Base-by-base conservation (phyloP, 37 sponge, comb jelly and placozoan species). In the Cladorhizidae sp. region DNA sequence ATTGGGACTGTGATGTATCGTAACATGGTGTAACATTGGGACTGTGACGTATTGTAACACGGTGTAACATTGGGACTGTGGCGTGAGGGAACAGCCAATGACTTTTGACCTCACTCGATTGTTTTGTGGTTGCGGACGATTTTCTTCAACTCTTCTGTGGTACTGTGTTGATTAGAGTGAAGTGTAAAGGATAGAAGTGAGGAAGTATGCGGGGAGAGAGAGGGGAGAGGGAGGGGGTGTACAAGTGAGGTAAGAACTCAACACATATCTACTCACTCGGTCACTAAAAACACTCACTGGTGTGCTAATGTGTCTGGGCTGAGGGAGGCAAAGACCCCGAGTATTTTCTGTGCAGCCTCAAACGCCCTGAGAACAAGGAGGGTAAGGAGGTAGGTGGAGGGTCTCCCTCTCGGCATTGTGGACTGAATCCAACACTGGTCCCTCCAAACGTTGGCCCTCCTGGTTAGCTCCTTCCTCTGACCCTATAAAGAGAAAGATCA, bases 361-460 rank as follows among this genome's bases (percentile, higher is more conserved):
- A 67, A 87, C 0, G 87, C 81, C 29, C 73, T 38, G 61, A 75
- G 25, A 9, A 87, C 87, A 42, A 87, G 75, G 38, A 87, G 57
- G 7, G 75, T 64, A 26, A 85, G 50, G 37, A 85, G 74, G 26
- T 85, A 85, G 54, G 79, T 68, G n/a, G 81, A 75, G 12, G 86
- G 86, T 35, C 73, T 77, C 29, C 86, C 86, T 54, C 29, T 41
- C 29, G 43, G 58, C 1, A 43, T 63, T 12, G 70, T 58, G 25
- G 59, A 59, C 62, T n/a, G 62, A 6, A 43, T 12, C 40, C 79
- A 87, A 52, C 67, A 49, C 7, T 50, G 39, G 18, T 86, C 86
- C 55, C 86, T 78, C 92, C 92, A 91, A 15, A 72, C 83, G 67
- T 91, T 91, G 36, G 73, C 86, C 35, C 84, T 55, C 40, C 64